Evolutionary conservation across 2,113 vertebrate species (phyloP), one percentile per base, ranked within the genome.

Genomic region (Microcebus murinus): DNA sequence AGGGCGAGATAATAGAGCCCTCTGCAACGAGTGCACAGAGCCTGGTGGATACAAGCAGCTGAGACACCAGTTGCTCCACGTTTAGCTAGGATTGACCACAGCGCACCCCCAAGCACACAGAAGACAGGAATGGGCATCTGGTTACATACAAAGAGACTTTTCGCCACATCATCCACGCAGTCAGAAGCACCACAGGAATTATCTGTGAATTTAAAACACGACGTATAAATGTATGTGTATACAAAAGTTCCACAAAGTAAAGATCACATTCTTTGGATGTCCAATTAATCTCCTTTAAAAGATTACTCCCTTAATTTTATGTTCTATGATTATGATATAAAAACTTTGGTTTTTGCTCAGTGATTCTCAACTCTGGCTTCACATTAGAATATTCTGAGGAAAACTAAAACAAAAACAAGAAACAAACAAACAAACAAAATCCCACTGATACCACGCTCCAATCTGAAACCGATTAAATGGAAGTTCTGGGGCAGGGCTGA

Each of bases 331-430:
- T 61, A 74, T 70, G 36, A 74, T 50, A 39, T 27, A 48, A 63
- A 94, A 65, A 63, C 2, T 9, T 84, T 31, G 48, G 27, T 0
- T 87, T 91, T 89, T 88, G 4, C 34, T 88, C 55, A 87, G 8
- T 36, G 48, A 81, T 65, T 90, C 57, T 90, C 48, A 85, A 77
- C 39, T 90, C n/a, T 92, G 70, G n/a, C 1, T 96, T 96, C 39
- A 74, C 1, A n/a, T 89, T 52, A 25, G 59, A 84, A 21, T 10
- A 80, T 27, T 74, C n/a, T 17, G 17, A 57, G n/a, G 63, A 34
- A 55, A 55, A 55, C 18, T 55, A 55, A 74, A 92, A 71, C 42
- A 57, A 57, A 8, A 57, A 57, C 6, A 57, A 57, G 71, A 34
- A 59, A 45, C 4, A 70, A 52, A 8, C 59, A 48, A 23, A 34